Percentiles rank a stretch among this genome's conserved stretches.
phyloP scores from a whole-genome alignment of 2,797 vertebrate genomes.

The Odontamblyopus lacepedii region DNA sequence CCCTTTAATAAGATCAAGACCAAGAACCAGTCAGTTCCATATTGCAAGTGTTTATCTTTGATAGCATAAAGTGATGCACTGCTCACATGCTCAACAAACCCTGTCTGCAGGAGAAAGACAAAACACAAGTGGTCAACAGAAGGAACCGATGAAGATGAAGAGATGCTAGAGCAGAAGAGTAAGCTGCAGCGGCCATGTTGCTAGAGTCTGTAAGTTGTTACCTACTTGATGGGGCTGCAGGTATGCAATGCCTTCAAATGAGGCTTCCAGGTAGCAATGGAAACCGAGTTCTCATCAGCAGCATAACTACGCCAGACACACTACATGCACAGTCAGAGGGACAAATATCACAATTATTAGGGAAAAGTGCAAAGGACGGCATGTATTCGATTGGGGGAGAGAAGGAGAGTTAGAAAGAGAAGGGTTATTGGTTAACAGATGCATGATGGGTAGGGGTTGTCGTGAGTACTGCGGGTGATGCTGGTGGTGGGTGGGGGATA shows the following conservation, averaged over 20 bases:
- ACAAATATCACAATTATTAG: slow-evolving; percentile 46
- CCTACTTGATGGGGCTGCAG: slow-evolving; percentile 93
- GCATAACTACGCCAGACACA: slow-evolving; percentile 99
- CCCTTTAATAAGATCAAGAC: neutral
- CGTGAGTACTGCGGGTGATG: slow-evolving; percentile 26
- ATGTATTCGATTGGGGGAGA: slow-evolving; percentile 64
- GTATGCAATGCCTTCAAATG: slow-evolving; percentile 95
- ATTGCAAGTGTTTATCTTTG: neutral
- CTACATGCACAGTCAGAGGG: slow-evolving; percentile 78
- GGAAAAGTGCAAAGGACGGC: slow-evolving; percentile 60
- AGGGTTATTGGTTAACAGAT: slow-evolving; percentile 68
- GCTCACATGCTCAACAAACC: slow-evolving; percentile 30
- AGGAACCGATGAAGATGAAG: slow-evolving; percentile 26
- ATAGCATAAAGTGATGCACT: slow-evolving; percentile 14
- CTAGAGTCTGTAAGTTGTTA: slow-evolving; percentile 77
- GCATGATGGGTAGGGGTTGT: slow-evolving; percentile 39
- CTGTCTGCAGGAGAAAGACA: slow-evolving; percentile 16
- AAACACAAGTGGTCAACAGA: slow-evolving; percentile 5
- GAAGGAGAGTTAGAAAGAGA: slow-evolving; percentile 66
- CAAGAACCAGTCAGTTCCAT: neutral
- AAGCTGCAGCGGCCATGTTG: slow-evolving; percentile 78
- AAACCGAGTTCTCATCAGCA: slow-evolving; percentile 99
- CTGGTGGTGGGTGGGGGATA: slow-evolving; percentile 72
- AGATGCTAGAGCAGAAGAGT: slow-evolving; percentile 29
- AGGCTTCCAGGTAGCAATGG: slow-evolving; percentile 99